A percentile compares a stretch with the other conserved stretches of the same genome.
Conservation (phyloP, 2,113 vertebrate species). For the Gavialis gangeticus region DNA sequence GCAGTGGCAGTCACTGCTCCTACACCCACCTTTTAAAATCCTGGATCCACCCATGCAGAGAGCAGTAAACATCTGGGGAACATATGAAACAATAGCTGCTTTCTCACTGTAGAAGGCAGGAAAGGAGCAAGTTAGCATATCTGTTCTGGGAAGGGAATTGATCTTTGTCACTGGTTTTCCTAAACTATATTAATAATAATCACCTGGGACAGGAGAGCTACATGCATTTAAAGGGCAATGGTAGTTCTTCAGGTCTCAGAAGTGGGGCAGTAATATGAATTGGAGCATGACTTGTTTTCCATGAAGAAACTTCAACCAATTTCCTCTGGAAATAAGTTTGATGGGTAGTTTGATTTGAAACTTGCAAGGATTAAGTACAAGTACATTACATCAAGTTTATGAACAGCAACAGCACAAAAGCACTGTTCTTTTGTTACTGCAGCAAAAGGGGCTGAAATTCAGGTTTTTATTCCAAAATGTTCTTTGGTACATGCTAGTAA, state of each 20-base stretch:
- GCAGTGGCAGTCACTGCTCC: too few species aligned
- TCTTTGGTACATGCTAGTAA: rapidly evolving
- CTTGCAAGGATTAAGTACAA: conserved; percentile 30
- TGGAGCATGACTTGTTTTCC: conserved; percentile 35
- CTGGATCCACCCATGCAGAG: too few species aligned
- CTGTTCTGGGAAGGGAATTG: conserved; percentile 42
- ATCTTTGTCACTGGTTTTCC: conserved; percentile 58
- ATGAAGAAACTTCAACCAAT: neutral
- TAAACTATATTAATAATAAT: conserved; percentile 64
- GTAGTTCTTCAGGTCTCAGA: conserved; percentile 43
- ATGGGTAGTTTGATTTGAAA: conserved; percentile 14
- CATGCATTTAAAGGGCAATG: neutral
- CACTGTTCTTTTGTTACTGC: neutral
- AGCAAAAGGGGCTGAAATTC: neutral
- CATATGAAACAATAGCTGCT: conserved; percentile 54
- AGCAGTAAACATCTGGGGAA: conserved; percentile 24
- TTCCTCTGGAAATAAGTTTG: conserved; percentile 39
- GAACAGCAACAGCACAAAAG: neutral
- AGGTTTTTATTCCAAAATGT: neutral
- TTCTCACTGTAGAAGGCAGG: conserved; percentile 29
- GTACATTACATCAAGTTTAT: conserved; percentile 19
- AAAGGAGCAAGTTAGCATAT: conserved; percentile 47
- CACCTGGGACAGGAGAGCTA: conserved; percentile 56
- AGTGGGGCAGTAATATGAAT: conserved; percentile 21
- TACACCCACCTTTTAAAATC: too few species aligned